Percentiles rank a stretch among this genome's conserved stretches.
Conservation (phyloP, 1,140 invertebrate genomes). For the Mylabris phalerata region DNA sequence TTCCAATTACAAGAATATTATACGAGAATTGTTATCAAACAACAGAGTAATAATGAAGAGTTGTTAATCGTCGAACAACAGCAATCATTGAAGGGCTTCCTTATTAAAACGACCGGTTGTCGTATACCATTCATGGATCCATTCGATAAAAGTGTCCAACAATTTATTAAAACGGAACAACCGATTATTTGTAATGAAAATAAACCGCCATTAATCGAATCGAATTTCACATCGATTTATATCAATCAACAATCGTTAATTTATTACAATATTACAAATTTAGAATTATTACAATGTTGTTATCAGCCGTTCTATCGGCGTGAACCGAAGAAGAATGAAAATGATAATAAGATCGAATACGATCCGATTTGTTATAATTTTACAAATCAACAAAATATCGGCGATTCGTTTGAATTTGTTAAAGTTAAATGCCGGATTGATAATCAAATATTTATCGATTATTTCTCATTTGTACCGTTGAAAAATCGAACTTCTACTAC, state of each 20-base stretch:
- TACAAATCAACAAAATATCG: neutral
- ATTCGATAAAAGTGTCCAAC: slow-evolving; percentile 51
- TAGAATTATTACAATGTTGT: slow-evolving; percentile 49
- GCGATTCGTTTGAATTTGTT: slow-evolving; percentile 51
- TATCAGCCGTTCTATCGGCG: slow-evolving; percentile 55
- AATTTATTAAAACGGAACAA: slow-evolving; percentile 42
- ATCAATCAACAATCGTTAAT: slow-evolving; percentile 38
- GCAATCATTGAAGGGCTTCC: slow-evolving; percentile 37
- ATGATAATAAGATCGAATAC: slow-evolving; percentile 43
- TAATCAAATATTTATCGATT: slow-evolving; percentile 51
- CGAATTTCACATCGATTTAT: slow-evolving; percentile 58
- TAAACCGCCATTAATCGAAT: slow-evolving; percentile 51
- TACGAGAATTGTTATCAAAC: neutral
- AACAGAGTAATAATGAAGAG: neutral
- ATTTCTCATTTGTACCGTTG: slow-evolving; percentile 58
- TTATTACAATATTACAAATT: slow-evolving; percentile 48
- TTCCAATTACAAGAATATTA: slow-evolving; percentile 18
- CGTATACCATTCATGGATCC: slow-evolving; percentile 70
- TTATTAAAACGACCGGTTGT: slow-evolving; percentile 69
- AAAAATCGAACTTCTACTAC: slow-evolving; percentile 35
- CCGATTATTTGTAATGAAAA: slow-evolving; percentile 44
- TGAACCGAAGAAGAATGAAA: slow-evolving; percentile 40
- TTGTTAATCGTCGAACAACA: neutral
- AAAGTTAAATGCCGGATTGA: slow-evolving; percentile 52
- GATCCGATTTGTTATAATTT: slow-evolving; percentile 41